Conservation (phyloP, 1,140 invertebrate genomes). For the Doryteuthis pealeii region DNA sequence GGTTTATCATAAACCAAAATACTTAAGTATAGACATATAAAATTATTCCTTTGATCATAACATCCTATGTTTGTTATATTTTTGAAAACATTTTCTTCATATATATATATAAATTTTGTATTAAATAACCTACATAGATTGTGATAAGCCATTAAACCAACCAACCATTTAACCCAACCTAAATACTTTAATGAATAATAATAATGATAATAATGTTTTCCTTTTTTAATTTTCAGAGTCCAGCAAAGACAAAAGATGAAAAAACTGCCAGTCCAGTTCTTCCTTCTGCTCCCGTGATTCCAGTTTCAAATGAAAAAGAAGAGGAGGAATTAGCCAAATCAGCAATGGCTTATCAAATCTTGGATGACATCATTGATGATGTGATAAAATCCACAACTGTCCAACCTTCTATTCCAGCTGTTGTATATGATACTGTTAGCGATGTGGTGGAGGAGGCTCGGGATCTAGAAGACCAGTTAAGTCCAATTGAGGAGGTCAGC, state of each 20-base stretch:
- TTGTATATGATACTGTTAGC: constrained; percentile 48
- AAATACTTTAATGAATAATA: too few relatives aligned
- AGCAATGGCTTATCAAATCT: constrained; percentile 35
- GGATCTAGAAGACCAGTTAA: constrained; percentile 27
- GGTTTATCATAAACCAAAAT: too few relatives aligned
- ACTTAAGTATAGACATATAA: too few relatives aligned
- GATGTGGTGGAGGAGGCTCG: constrained; percentile 34
- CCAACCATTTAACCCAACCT: too few relatives aligned
- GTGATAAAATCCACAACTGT: constrained; percentile 45
- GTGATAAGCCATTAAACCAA: too few relatives aligned
- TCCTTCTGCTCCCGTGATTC: neutral
- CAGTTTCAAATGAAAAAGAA: neutral
- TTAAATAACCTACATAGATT: too few relatives aligned
- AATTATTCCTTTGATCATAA: too few relatives aligned
- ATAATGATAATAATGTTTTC: too few relatives aligned
- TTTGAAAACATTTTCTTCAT: too few relatives aligned
- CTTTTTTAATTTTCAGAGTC: constrained; percentile 19
- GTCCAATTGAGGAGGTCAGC: constrained; percentile 15
- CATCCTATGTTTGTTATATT: too few relatives aligned
- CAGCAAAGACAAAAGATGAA: constrained; percentile 27
- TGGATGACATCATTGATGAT: constrained; percentile 52
- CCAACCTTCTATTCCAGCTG: constrained; percentile 51
- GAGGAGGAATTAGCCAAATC: constrained; percentile 16
- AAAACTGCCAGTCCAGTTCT: neutral
- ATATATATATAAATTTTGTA: too few relatives aligned